Conservation (phyloP, 2,888 invertebrate genomes). For the Gasteruption jaculator region DNA sequence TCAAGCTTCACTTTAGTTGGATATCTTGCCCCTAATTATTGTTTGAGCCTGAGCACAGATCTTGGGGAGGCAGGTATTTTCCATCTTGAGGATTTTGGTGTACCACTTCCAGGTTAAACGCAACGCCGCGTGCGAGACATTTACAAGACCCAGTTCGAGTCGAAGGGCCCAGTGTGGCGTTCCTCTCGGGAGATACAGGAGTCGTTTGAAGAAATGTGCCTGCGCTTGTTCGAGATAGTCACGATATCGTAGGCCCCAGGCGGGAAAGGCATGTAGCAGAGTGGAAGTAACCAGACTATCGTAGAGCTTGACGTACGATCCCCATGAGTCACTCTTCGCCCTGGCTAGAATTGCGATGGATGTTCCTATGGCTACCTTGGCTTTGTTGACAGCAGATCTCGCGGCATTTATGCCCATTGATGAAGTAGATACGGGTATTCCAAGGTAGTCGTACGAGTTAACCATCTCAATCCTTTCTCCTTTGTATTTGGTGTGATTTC, state of each 20-base stretch:
- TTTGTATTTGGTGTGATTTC: conserved; percentile 7
- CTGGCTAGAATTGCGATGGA: conserved; percentile 7
- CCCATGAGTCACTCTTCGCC: conserved; percentile 12
- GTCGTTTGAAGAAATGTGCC: conserved; percentile 9
- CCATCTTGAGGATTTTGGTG: conserved; percentile 11
- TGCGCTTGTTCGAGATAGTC: conserved; percentile 12
- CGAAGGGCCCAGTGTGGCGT: conserved; percentile 10
- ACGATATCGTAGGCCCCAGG: conserved; percentile 12
- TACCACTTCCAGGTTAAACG: conserved; percentile 6
- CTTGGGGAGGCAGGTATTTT: conserved; percentile 1
- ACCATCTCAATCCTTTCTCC: conserved; percentile 18
- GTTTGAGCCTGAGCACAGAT: conserved; percentile 4
- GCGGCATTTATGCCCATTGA: conserved; percentile 8
- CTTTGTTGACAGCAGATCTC: conserved; percentile 8
- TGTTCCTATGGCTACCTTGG: conserved; percentile 6
- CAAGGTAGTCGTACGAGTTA: conserved; percentile 12
- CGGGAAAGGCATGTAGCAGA: conserved; percentile 14
- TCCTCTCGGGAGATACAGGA: conserved; percentile 9
- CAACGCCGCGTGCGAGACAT: not conserved
- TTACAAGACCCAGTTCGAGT: conserved; percentile 8
- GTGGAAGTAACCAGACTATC: conserved; percentile 12
- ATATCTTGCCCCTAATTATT: conserved; percentile 1
- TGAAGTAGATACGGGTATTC: conserved; percentile 8
- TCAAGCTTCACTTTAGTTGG: conserved; percentile 7
- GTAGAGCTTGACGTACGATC: conserved; percentile 4